Base-by-base conservation (phyloP, 2,797 vertebrate species). In the Chelidonichthys spinosus region DNA sequence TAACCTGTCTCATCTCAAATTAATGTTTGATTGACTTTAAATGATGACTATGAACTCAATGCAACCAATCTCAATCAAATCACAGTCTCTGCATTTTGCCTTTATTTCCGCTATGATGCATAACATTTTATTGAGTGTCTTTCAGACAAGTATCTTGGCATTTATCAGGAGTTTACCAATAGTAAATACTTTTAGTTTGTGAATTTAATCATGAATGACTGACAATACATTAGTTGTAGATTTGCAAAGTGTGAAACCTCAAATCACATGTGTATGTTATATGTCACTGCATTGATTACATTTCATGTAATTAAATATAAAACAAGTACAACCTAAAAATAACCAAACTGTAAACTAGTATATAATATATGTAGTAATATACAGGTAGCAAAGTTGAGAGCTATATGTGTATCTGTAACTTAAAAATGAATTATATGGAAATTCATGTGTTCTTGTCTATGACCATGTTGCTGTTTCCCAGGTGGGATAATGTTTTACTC, bases 391-490 rank as follows among this genome's bases (percentile, higher is more conserved):
- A 3, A 9, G 11, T 25, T 56, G 5, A 44, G 14, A 3, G 32
- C 11, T 59, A 25, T 5, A 47, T 55, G 5, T 59, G n/a, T 52
- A 47, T 56, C 50, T 72, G 56, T 47, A 25, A 32, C 44, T 9
- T 35, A 18, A 11, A 75, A 72, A 47, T 11, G 2, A 6, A 2
- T 17, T 3, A 67, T 7, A 8, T 54, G 53, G 37, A 69, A 69
- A 10, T 47, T 2, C 11, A 35, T 2, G 1, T 63, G 42, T 40
- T 44, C 11, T 39, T 49, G 43, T 76, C 14, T 74, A 52, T 39
- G 25, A 67, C n/a, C 86, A 90, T 69, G 42, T 42, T 84, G 87
- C 49, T 68, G 65, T 85, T 91, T 92, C 92, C 84, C 90, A 92
- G 78, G 69, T 55, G 36, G 54, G 73, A 66, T 81, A 88, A 84